Conservation (phyloP, 2,888 invertebrate species). For the Lacanobia wlatinum region DNA sequence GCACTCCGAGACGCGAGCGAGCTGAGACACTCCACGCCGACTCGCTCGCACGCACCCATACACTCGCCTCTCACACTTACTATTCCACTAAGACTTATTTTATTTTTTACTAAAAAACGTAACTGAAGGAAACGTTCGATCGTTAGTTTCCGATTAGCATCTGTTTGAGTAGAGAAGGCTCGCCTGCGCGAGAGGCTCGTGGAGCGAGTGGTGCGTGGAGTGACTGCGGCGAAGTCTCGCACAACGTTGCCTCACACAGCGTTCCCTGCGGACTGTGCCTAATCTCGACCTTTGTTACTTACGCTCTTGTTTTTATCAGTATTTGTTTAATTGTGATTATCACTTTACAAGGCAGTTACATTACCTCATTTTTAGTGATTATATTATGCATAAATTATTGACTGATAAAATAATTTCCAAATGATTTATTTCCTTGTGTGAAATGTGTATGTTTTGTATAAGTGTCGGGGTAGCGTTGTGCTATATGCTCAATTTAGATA, state of each 20-base stretch:
- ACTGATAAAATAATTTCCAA: constrained; percentile 90
- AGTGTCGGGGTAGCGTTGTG: constrained; percentile 90
- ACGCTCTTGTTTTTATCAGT: constrained; percentile 86
- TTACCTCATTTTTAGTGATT: constrained; percentile 88
- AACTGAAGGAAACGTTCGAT: constrained; percentile 17
- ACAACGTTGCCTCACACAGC: constrained; percentile 88
- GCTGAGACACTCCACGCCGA: constrained; percentile 70
- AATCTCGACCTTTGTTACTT: constrained; percentile 67
- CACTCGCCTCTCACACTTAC: constrained; percentile 3
- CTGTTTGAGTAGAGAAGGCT: constrained; percentile 23
- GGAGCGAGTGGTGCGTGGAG: constrained; percentile 63
- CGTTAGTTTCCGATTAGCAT: constrained; percentile 54
- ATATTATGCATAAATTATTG: constrained; percentile 87
- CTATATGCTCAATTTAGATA: constrained; percentile 91
- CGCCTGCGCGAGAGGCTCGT: background rate
- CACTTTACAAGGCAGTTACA: constrained; percentile 86
- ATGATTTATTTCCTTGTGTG: constrained; percentile 89
- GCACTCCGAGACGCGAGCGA: constrained; percentile 69
- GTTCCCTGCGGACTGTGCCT: constrained; percentile 77
- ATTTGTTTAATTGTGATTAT: constrained; percentile 88
- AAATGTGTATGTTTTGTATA: constrained; percentile 82
- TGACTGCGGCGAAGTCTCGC: constrained; percentile 76
- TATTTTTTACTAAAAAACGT: constrained; percentile 5
- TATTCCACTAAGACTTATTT: background rate
- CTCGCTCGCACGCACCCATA: constrained; percentile 7